Base-by-base conservation (phyloP, 1,140 invertebrate species). In the Drosophila truncata region DNA sequence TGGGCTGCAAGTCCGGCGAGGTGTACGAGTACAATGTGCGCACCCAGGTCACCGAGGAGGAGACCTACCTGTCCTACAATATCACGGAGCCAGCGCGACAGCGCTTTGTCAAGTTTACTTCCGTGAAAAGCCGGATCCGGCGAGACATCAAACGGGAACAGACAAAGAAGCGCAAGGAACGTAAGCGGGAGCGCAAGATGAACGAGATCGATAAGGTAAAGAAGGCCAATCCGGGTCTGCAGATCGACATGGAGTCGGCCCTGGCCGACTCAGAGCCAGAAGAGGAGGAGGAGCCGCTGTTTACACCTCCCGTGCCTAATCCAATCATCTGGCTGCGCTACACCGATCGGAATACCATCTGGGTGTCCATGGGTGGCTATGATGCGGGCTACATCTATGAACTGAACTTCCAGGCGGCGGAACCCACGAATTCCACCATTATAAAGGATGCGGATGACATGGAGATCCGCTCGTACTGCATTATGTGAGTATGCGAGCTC, bases 321-420 rank as follows among this genome's bases (percentile, higher is more conserved):
- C 75, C 81, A 35, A 92, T 95, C 46, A 86, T 94, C 27, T 93
- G 94, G 82, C 83, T 94, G 33, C 86, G 94, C 54, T 95, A 95
- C 63, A 94, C 93, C 0, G 41, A 27, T 5, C 73, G 91, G 16
- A 74, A 93, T 27, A 94, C 93, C 8, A 91, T 96, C 29, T 94
- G 94, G 94, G 69, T 96, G 2, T 94, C 94, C 3, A 94, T 96
- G 93, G 94, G 93, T 16, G 96, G 94, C 20, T 96, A 95, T 91
- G 96, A 97, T 93, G 94, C 95, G 27, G 96, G 96, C 42, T 97
- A 96, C 80, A 93, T 96, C 59, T 97, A 97, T 78, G 95, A 97
- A 92, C 95, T 94, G 91, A 79, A 93, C 7, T 93, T 93, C 23
- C 93, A 93, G 8, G 79, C 93, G 42, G 35, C 93, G 3, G 92